Conservation (phyloP, 1,140 invertebrate genomes). For the Bombus terrestris region DNA sequence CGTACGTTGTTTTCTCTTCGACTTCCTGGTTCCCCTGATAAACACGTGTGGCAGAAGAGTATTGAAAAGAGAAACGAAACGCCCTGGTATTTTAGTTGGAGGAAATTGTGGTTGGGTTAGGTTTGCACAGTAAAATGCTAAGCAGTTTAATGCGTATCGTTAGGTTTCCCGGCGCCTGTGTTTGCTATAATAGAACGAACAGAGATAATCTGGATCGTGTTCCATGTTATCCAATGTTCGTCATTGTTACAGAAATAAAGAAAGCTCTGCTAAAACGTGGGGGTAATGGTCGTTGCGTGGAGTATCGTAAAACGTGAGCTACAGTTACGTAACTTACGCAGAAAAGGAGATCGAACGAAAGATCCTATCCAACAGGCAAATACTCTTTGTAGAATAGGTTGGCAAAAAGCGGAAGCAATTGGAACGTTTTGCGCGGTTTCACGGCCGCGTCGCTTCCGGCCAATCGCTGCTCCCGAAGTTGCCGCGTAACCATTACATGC, state of each 20-base stretch:
- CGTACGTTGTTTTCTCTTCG: background rate
- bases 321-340: background rate
- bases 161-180: background rate
- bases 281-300: background rate
- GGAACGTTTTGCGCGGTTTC: conserved; percentile 23
- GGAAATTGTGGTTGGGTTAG: background rate
- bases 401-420: conserved; percentile 15
- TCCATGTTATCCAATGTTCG: background rate
- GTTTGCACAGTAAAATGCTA: background rate
- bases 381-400: background rate
- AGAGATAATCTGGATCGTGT: background rate
- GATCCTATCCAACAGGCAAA: background rate
- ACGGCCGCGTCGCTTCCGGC: conserved; percentile 7
- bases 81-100: conserved; percentile 6
- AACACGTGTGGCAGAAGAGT: conserved; percentile 6
- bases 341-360: conserved; percentile 1
- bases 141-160: background rate
- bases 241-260: background rate
- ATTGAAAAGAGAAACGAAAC: conserved; percentile 6
- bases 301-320: background rate
- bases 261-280: background rate
- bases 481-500: conserved; percentile 41
- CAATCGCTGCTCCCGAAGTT: conserved; percentile 7
- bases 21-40: conserved; percentile 28
- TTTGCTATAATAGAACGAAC: background rate